Base-by-base conservation (phyloP, 2,113 vertebrate species). In the Hippolais icterina region DNA sequence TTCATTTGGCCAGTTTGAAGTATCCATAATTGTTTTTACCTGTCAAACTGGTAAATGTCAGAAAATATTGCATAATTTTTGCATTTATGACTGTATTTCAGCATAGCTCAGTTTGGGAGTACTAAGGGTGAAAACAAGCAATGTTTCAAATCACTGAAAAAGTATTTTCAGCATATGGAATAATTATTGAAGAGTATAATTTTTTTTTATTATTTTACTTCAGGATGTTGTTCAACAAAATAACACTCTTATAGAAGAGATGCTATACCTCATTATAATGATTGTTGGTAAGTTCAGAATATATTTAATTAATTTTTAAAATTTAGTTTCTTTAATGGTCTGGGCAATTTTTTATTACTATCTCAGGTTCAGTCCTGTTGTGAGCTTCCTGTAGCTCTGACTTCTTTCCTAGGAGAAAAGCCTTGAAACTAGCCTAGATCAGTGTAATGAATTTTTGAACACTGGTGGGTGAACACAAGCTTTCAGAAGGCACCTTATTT, bases 221-320 rank as follows among this genome's bases (percentile, higher is more conserved):
- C 75, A 99, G 99, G 99, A 99, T 95, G 96, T 99, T 54, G 97
- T 99, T 87, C 99, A 99, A 94, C 99, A 99, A 97, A 99, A 99
- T 96, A 99, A 99, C 96, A 99, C 99, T 52, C 98, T 99, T 52
- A 99, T 99, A n/a, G 99, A 99, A 93, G 99, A 99, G 97, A 99
- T 99, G 99, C 97, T 99, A 2, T 99, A 99, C 89, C 98, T 99
- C 94, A 98, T 99, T 97, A 99, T 99, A 95, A 99, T 99, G 98
- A 98, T 99, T 41, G 98, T 99, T 47, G 99, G 99, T 99, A 97
- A 98, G 99, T 97, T 83, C 53, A 66, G 39, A 37, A 66, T 61
- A n/a, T n/a, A 54, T 61, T 91, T 63, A 15, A 44, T 44, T 50
- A 35, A 6, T 71, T 70, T 64, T 68, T 22, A 2, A 1, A 63